phyloP scores from a whole-genome alignment of 2,797 vertebrate genomes.

The Lithobates pipiens region DNA sequence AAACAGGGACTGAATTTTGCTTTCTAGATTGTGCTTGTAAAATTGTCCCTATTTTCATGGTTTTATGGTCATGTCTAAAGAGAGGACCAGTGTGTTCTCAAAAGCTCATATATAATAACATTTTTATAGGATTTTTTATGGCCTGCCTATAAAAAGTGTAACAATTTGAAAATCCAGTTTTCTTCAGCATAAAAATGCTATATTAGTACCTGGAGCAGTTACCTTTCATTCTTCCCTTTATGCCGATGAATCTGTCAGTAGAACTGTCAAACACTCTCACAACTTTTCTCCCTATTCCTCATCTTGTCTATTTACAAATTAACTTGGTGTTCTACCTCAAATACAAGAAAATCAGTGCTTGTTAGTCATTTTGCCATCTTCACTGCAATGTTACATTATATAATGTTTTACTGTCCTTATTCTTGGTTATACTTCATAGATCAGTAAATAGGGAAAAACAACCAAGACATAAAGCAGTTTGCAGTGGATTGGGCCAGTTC shows the following conservation, averaged over 20 bases:
- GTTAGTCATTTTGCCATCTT: not conserved
- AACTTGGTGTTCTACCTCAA: slow-evolving; percentile 2
- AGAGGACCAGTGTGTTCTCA: slow-evolving; percentile 54
- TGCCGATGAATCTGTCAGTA: slow-evolving; percentile 53
- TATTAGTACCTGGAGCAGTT: slow-evolving; percentile 54
- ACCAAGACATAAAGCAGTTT: too few species aligned
- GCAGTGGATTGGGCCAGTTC: too few species aligned
- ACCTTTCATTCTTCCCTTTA: slow-evolving; percentile 50
- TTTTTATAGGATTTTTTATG: slow-evolving; percentile 55
- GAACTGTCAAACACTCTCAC: slow-evolving; percentile 29
- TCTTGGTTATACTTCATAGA: too few species aligned
- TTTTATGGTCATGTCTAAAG: slow-evolving; percentile 50
- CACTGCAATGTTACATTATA: too few species aligned
- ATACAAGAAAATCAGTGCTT: not conserved
- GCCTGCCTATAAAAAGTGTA: slow-evolving; percentile 53
- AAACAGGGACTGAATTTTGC: slow-evolving; percentile 11
- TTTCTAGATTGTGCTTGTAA: slow-evolving; percentile 31
- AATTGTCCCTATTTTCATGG: slow-evolving; percentile 46
- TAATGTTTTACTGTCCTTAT: too few species aligned
- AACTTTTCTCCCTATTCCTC: slow-evolving; percentile 20
- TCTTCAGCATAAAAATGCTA: slow-evolving; percentile 59
- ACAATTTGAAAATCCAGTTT: slow-evolving; percentile 60
- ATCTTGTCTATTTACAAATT: slow-evolving; percentile 31
- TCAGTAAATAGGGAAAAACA: too few species aligned
- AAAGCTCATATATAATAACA: slow-evolving; percentile 60